Conservation (phyloP, 1,140 invertebrate genomes). For the Drosophila sulfurigaster region DNA sequence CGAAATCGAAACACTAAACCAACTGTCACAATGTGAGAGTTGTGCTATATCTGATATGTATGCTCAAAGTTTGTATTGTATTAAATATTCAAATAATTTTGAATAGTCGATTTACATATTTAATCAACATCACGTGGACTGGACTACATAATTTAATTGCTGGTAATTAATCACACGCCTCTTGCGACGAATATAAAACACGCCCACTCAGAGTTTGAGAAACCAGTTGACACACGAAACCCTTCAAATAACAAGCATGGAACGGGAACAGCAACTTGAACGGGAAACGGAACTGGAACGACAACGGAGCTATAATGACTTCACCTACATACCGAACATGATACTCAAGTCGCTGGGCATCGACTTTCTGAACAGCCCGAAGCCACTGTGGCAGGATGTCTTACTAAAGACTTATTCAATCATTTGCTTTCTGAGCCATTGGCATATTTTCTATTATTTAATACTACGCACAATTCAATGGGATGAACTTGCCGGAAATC, state of each 20-base stretch:
- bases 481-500: constrained; percentile 41
- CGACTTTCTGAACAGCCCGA: constrained; percentile 47
- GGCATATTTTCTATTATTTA: constrained; percentile 41
- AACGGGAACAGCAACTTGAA: constrained; percentile 2
- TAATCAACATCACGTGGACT: background rate
- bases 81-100: constrained; percentile 11
- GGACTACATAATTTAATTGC: constrained; percentile 11
- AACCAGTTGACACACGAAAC: constrained; percentile 28
- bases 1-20: background rate
- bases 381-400: constrained; percentile 29
- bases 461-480: constrained; percentile 39
- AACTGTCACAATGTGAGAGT: background rate
- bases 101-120: constrained; percentile 9
- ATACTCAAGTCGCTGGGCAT: constrained; percentile 54
- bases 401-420: constrained; percentile 29
- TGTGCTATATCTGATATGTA: background rate
- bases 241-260: constrained; percentile 19
- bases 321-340: constrained; percentile 49
- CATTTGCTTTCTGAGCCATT: constrained; percentile 34
- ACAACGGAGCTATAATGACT: constrained; percentile 50
- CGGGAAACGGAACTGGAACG: background rate
- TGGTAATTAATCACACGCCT: constrained; percentile 18
- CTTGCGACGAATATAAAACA: constrained; percentile 34
- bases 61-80: background rate
- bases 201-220: background rate